These are phyloP conservation scores for Crotophaga sulcirostris DNA, from an alignment of 2,113 vertebrate genomes.

Conservation along the genomic window DNA sequence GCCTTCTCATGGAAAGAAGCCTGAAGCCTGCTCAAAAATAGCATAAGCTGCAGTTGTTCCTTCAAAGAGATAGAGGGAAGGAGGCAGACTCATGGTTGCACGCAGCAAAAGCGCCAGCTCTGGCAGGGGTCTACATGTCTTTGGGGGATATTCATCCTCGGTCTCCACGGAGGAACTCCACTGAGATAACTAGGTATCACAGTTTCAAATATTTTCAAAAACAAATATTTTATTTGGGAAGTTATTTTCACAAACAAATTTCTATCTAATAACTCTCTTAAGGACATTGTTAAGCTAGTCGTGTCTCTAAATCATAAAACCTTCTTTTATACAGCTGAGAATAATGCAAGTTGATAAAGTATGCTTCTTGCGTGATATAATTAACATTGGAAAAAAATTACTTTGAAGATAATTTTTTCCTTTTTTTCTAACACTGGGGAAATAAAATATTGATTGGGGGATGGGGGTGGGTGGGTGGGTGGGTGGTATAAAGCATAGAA, in stretches of 20 bases:
- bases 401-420: background rate
- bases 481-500: background rate
- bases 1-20: background rate
- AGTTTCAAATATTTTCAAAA: too few species aligned
- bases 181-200: background rate
- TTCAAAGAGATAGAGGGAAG: background rate
- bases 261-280: background rate
- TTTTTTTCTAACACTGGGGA: background rate
- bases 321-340: background rate
- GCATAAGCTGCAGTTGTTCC: background rate
- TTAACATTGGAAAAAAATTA: background rate
- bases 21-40: background rate
- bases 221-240: background rate
- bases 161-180: background rate
- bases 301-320: background rate
- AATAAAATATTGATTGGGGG: background rate
- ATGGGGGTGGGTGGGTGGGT: accelerated
- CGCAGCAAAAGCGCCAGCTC: background rate
- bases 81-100: background rate
- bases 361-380: background rate
- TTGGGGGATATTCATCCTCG: background rate
- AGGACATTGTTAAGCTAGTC: background rate
- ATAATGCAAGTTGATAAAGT: background rate
- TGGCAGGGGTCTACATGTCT: background rate
- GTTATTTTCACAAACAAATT: background rate